Percentiles rank a stretch among this genome's conserved stretches.
These are phyloP conservation scores for Danaus melanippus DNA, from an alignment of 1,140 invertebrate species.

Conservation along the genomic window DNA sequence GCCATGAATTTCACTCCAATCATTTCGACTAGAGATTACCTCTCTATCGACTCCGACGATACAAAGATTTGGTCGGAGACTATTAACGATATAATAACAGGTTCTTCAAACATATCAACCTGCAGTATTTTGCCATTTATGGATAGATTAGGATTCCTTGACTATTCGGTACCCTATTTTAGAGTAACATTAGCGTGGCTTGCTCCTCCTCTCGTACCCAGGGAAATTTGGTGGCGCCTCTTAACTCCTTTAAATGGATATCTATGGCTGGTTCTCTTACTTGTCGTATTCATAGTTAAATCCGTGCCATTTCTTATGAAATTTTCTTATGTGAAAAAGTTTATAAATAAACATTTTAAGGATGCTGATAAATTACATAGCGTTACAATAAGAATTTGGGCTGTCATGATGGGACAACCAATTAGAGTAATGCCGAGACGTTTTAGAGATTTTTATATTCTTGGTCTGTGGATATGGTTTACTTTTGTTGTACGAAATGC, in stretches of 20 bases:
- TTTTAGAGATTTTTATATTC: constrained; percentile 53
- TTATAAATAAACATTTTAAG: constrained; percentile 35
- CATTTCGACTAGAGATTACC: constrained; percentile 36
- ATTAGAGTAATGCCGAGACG: constrained; percentile 37
- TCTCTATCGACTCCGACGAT: constrained; percentile 43
- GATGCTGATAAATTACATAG: constrained; percentile 37
- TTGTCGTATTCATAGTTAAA: constrained; percentile 38
- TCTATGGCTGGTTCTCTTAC: constrained; percentile 41
- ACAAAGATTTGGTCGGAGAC: constrained; percentile 47
- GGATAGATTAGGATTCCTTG: constrained; percentile 35
- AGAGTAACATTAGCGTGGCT: constrained; percentile 44
- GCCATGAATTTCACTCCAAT: constrained; percentile 46
- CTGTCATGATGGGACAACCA: constrained; percentile 44
- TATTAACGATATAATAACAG: constrained; percentile 42
- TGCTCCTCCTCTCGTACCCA: constrained; percentile 35
- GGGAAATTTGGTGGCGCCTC: constrained; percentile 39
- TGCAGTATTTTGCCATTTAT: constrained; percentile 42
- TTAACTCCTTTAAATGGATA: constrained; percentile 48
- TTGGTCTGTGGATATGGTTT: constrained; percentile 51
- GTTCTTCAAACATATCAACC: constrained; percentile 43
- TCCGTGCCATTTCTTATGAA: constrained; percentile 35
- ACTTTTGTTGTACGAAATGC: constrained; percentile 49
- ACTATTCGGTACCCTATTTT: constrained; percentile 47
- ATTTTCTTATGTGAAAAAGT: constrained; percentile 28
- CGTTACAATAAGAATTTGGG: constrained; percentile 44